Percentiles rank a stretch among this genome's conserved stretches.
phyloP scores from a whole-genome alignment of 2,888 invertebrate species.

The Tortrix viridana region DNA sequence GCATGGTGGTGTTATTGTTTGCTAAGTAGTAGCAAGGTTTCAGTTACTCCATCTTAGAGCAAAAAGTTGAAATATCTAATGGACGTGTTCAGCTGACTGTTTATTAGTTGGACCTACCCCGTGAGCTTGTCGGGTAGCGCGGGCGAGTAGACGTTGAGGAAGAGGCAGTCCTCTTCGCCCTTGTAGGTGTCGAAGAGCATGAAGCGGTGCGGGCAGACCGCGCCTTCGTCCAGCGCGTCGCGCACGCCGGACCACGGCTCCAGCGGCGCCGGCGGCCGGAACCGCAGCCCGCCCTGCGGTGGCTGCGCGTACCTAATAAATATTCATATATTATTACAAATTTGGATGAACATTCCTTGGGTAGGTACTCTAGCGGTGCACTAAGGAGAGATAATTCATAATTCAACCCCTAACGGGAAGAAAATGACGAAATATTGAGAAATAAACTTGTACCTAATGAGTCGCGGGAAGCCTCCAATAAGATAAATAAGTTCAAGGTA shows the following conservation, averaged over 20 bases:
- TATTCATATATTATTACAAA: background rate
- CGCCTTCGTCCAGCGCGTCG: slow-evolving; percentile 87
- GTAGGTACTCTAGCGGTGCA: too few species aligned
- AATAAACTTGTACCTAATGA: too few species aligned
- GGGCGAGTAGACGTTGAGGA: slow-evolving; percentile 88
- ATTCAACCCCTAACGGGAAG: too few species aligned
- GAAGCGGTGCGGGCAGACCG: slow-evolving; percentile 88
- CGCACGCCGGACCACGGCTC: slow-evolving; percentile 86
- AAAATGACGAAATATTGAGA: too few species aligned
- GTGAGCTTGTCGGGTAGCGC: slow-evolving; percentile 75
- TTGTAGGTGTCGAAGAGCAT: slow-evolving; percentile 87
- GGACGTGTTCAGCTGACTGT: background rate
- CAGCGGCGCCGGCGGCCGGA: slow-evolving; percentile 84
- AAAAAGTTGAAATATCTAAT: too few species aligned
- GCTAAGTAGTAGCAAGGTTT: slow-evolving; percentile 5
- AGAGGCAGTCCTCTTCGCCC: slow-evolving; percentile 87
- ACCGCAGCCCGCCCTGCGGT: slow-evolving; percentile 76
- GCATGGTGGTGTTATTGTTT: slow-evolving; percentile 2
- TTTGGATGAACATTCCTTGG: too few species aligned
- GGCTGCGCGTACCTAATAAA: slow-evolving; percentile 73
- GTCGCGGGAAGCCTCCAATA: too few species aligned
- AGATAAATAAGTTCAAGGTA: too few species aligned
- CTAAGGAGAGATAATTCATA: too few species aligned
- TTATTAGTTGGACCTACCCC: slow-evolving; percentile 57
- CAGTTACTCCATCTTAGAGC: background rate